phyloP scores from a whole-genome alignment of 1,140 invertebrate species.

The Lucilia sericata region DNA sequence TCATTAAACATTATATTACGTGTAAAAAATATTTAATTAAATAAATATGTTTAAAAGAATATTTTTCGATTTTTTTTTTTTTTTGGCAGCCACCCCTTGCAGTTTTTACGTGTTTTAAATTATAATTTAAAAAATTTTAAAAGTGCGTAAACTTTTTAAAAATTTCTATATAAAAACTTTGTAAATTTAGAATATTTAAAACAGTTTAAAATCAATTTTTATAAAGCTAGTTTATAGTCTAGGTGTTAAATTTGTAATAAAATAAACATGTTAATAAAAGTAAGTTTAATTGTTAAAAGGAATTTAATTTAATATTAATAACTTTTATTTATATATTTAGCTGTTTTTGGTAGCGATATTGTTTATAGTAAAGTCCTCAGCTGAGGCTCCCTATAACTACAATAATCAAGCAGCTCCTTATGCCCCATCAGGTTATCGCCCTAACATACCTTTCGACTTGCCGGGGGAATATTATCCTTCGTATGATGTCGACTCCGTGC shows the following conservation, averaged over 20 bases:
- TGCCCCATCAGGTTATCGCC: slow-evolving; percentile 59
- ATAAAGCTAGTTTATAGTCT: neutral
- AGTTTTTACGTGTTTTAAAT: neutral
- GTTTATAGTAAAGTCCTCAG: neutral
- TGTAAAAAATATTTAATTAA: neutral
- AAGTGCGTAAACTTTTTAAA: neutral
- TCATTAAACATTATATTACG: slow-evolving; percentile 35
- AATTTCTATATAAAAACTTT: slow-evolving; percentile 12
- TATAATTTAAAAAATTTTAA: slow-evolving; percentile 12
- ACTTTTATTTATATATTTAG: slow-evolving; percentile 8
- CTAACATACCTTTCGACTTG: slow-evolving; percentile 56
- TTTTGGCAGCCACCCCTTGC: slow-evolving; percentile 31
- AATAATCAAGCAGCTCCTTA: slow-evolving; percentile 51
- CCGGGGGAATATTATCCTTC: slow-evolving; percentile 50
- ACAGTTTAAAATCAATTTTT: neutral
- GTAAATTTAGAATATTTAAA: slow-evolving; percentile 22
- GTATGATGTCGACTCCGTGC: neutral
- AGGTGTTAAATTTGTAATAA: neutral
- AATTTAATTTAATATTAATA: slow-evolving; percentile 19
- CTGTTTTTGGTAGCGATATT: neutral
- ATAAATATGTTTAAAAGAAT: neutral
- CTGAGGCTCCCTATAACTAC: slow-evolving; percentile 28
- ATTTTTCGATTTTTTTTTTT: neutral
- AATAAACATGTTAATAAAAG: slow-evolving; percentile 10
- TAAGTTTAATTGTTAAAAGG: slow-evolving; percentile 23